Evolutionary conservation across 2,888 invertebrate genomes (phyloP).

Genomic region (Tenthredo distinguenda): DNA sequence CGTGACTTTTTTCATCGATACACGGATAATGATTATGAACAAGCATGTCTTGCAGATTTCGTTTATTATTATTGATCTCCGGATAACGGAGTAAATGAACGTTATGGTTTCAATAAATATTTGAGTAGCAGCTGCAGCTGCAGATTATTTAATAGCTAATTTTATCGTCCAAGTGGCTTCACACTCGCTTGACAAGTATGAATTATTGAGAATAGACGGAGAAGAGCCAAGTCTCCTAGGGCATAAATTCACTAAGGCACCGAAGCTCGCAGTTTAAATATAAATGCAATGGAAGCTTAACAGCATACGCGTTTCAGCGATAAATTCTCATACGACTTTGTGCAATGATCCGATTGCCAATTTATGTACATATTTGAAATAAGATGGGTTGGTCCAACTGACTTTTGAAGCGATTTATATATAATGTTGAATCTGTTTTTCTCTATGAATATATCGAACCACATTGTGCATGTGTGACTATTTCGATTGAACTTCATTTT

Average conservation of each 20-base stretch:
- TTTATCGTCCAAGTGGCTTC: neutral
- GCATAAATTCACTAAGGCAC: neutral
- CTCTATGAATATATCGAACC: neutral
- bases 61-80: neutral
- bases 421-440: neutral
- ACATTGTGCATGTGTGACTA: neutral
- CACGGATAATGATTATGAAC: neutral
- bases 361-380: neutral
- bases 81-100: neutral
- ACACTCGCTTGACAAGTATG: neutral
- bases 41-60: neutral
- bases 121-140: neutral
- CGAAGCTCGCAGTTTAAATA: neutral
- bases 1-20: neutral
- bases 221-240: neutral
- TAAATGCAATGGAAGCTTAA: neutral
- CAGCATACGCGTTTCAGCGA: neutral
- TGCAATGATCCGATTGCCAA: neutral
- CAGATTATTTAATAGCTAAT: constrained; percentile 9
- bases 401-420: neutral
- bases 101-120: neutral
- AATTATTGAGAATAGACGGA: neutral
- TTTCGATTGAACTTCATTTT: neutral
- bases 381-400: neutral
- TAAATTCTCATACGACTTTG: neutral